A percentile compares a stretch with the other conserved stretches of the same genome.
phyloP scores from a whole-genome alignment of 2,888 invertebrate genomes.

The Helicoverpa assulta region DNA sequence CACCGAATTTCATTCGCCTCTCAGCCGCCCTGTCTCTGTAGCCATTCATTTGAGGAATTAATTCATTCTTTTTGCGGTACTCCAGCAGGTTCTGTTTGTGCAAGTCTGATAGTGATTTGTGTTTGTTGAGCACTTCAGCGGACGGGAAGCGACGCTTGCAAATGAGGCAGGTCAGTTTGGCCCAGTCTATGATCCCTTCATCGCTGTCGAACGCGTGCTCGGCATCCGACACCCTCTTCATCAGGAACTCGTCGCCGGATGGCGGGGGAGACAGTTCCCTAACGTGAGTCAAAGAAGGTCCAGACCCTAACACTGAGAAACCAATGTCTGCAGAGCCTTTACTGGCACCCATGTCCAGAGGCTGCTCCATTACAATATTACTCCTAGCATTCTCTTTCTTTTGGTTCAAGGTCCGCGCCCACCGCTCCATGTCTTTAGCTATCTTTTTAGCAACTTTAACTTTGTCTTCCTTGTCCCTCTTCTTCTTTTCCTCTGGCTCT shows the following conservation, averaged over 20 bases:
- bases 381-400: conserved; percentile 94
- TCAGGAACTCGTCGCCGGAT: conserved; percentile 79
- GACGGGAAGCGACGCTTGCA: conserved; percentile 98
- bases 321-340: conserved; percentile 97
- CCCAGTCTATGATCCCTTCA: conserved; percentile 96
- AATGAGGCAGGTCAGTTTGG: conserved; percentile 97
- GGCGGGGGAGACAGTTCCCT: conserved; percentile 82
- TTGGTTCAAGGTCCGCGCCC: conserved; percentile 99
- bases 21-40: conserved; percentile 99
- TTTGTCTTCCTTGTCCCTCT: conserved; percentile 96
- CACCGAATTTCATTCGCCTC: conserved; percentile 97
- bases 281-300: conserved; percentile 81
- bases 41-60: conserved; percentile 78
- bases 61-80: conserved; percentile 84
- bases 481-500: conserved; percentile 91
- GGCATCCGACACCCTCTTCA: conserved; percentile 84
- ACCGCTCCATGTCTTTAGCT: conserved; percentile 95
- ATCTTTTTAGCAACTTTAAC: conserved; percentile 99
- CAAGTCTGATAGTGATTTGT: conserved; percentile 97
- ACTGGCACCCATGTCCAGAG: conserved; percentile 85
- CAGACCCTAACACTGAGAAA: conserved; percentile 96
- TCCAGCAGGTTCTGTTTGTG: conserved; percentile 96
- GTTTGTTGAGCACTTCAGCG: conserved; percentile 96
- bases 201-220: conserved; percentile 91
- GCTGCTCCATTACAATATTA: conserved; percentile 86